Conservation (phyloP, 1,140 invertebrate genomes). For the Centruroides vittatus region DNA sequence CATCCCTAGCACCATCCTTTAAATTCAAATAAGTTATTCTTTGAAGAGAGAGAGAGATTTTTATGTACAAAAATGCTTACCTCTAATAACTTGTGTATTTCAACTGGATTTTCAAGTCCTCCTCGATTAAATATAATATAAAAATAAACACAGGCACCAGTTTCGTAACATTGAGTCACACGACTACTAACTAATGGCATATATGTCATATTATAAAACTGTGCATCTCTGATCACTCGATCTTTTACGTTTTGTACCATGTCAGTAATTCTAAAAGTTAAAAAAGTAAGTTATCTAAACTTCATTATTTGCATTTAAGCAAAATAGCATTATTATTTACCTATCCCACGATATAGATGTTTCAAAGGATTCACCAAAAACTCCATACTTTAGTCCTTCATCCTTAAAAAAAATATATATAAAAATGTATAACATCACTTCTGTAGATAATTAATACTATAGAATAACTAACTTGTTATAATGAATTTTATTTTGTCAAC, state of each 20-base stretch:
- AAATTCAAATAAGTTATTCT: conserved; percentile 23
- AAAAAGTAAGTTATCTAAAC: too few relatives aligned
- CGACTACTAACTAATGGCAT: conserved; percentile 56
- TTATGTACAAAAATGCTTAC: conserved; percentile 20
- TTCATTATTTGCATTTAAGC: too few relatives aligned
- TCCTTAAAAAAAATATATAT: conserved; percentile 43
- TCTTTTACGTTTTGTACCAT: conserved; percentile 54
- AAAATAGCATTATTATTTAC: conserved; percentile 16
- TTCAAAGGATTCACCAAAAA: conserved; percentile 94
- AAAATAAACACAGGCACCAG: conserved; percentile 94
- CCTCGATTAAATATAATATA: conserved; percentile 85
- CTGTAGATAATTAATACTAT: too few relatives aligned
- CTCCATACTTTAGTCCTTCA: conserved; percentile 69
- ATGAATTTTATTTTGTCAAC: too few relatives aligned
- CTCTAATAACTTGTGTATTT: conserved; percentile 61
- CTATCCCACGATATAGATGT: conserved; percentile 92
- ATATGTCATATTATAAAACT: conserved; percentile 40
- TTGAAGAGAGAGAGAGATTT: too few relatives aligned
- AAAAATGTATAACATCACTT: too few relatives aligned
- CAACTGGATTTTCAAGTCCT: conserved; percentile 51
- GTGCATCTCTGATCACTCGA: conserved; percentile 50
- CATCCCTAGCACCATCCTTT: conserved; percentile 69
- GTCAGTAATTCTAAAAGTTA: neutral
- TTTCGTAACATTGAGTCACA: conserved; percentile 93
- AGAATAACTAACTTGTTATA: too few relatives aligned